Evolutionary conservation across 2,888 invertebrate species (phyloP), one percentile per base, ranked within the genome.

Genomic region (Drosophila neonasuta): DNA sequence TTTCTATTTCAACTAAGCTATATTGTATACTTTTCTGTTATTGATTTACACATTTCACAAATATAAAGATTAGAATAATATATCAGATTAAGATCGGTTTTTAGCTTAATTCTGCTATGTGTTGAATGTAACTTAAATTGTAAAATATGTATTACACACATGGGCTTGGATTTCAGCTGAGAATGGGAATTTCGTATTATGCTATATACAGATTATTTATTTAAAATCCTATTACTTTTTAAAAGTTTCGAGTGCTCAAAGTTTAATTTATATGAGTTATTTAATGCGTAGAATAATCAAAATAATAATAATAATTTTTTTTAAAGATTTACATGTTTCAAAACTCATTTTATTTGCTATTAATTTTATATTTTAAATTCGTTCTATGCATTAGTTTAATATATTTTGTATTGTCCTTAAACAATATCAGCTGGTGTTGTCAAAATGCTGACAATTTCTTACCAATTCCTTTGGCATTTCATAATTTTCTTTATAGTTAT

Each of bases 391-490:
- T 15, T 15, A 41, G 8, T 41, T 41, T 41, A 20, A 44, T 44
- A 11, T 5, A 13, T 29, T 46, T 46, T 10, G 20, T 8, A 17
- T 36, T 54, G 30, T 44, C 15, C 32, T 32, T 42, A 17, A 44
- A 54, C 9, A 32, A 32, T 13, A 20, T 34, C 2, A 13, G n/a
- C 13, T 34, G 5, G 0, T 17, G 24, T 24, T 56, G 34, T 44
- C 45, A 20, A 24, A 36, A 44, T 36, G 15, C 20, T 56, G 48
- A 57, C 24, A n/a, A 46, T 57, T 56, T 24, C 15, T 36, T 17
- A 13, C 36, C 34, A 56, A 56, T 34, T 51, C 39, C 45, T 17
- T 42, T 29, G 34, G 39, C n/a, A 50, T 55, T 45, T 20, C 9
- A 48, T 4, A 54, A 11, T 13, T 39, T n/a, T 62, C 11, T 5